Conservation (phyloP, 2,113 vertebrate genomes). For the Ifrita kowaldi region DNA sequence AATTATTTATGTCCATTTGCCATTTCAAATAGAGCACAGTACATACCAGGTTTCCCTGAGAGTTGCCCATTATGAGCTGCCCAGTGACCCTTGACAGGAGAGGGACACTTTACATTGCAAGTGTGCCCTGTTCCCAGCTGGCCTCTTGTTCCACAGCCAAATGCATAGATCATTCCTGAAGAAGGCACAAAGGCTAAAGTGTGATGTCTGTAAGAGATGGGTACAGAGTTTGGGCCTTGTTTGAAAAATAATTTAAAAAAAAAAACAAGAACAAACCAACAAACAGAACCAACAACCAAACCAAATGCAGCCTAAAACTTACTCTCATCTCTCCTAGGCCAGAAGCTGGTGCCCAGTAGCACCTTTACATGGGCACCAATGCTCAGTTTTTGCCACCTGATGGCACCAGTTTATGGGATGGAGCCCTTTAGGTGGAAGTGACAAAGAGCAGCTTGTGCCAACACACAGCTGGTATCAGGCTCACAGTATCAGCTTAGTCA, state of each 20-base stretch:
- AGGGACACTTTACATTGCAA: constrained; percentile 82
- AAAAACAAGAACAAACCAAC: not conserved
- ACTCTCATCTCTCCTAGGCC: not conserved
- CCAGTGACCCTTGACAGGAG: constrained; percentile 83
- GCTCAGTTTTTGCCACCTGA: not conserved
- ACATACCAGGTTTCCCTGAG: constrained; percentile 78
- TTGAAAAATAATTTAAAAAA: not conserved
- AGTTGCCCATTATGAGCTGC: constrained; percentile 72
- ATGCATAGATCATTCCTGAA: constrained; percentile 91
- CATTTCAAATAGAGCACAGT: rapidly evolving
- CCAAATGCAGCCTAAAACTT: not conserved
- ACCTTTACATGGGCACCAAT: not conserved
- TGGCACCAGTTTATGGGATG: not conserved
- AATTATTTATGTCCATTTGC: not conserved
- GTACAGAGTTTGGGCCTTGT: not conserved
- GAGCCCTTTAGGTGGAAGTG: not conserved
- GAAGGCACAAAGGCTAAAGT: constrained; percentile 94
- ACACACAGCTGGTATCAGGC: not conserved
- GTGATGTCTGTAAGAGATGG: constrained; percentile 79
- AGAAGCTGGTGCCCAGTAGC: not conserved
- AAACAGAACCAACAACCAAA: not conserved
- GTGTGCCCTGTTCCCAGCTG: constrained; percentile 88
- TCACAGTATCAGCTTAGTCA: not conserved
- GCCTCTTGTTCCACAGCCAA: constrained; percentile 90
- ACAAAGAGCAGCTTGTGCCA: not conserved